A percentile compares a stretch with the other conserved stretches of the same genome.
These are phyloP conservation scores for Urechis unicinctus DNA, from an alignment of 2,888 invertebrate species.

Conservation along the genomic window DNA sequence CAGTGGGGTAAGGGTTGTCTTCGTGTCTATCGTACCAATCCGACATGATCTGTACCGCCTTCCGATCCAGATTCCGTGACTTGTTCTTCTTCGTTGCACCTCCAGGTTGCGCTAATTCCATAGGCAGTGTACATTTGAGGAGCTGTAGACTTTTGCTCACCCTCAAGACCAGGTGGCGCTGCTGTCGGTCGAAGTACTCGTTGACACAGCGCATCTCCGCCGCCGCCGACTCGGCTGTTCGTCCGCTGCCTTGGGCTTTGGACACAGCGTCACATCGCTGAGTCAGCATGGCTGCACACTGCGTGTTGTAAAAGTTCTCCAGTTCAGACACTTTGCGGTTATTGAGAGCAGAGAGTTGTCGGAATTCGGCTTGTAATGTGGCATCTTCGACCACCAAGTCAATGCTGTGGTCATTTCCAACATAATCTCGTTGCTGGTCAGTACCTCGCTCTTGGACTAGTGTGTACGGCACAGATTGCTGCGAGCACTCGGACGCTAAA, in stretches of 20 bases:
- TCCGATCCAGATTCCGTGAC: constrained; percentile 27
- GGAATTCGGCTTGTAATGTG: constrained; percentile 35
- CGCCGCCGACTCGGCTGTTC: constrained; percentile 3
- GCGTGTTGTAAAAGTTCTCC: constrained; percentile 32
- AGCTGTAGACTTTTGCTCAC: constrained; percentile 32
- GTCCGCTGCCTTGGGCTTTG: background rate
- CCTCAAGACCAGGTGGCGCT: constrained; percentile 31
- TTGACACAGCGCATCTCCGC: constrained; percentile 13
- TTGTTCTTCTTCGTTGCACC: constrained; percentile 19
- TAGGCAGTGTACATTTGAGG: constrained; percentile 29
- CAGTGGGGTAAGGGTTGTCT: constrained; percentile 37
- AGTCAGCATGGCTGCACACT: constrained; percentile 30
- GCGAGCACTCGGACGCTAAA: constrained; percentile 24
- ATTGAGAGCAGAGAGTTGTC: constrained; percentile 24
- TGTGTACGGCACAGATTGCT: constrained; percentile 18
- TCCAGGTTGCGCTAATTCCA: constrained; percentile 8
- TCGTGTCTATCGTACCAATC: constrained; percentile 33
- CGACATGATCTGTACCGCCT: constrained; percentile 31
- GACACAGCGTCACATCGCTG: constrained; percentile 29
- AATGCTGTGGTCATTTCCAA: background rate
- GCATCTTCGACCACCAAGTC: constrained; percentile 35
- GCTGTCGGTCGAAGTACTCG: constrained; percentile 27
- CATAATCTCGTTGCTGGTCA: background rate
- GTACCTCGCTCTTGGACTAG: constrained; percentile 1
- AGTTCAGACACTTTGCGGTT: constrained; percentile 30